Conservation (phyloP, 2,113 vertebrate species). For the human region GRCh38 chr18:5617501-5618000, state of each 20-base stretch:
- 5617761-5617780: not conserved
- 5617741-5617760: not conserved
- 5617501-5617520: too few species aligned
- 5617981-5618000: not conserved
- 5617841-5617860: not conserved
- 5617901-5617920: rapidly evolving
- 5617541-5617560: too few species aligned
- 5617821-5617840: not conserved
- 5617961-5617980: not conserved
- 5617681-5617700: constrained; percentile 6
- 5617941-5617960: not conserved
- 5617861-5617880: not conserved
- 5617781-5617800: not conserved
- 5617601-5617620: too few species aligned
- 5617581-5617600: too few species aligned
- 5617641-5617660: not conserved
- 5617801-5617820: not conserved
- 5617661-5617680: not conserved
- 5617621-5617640: not conserved
- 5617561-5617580: too few species aligned
- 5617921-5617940: not conserved
- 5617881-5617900: not conserved
- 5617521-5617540: too few species aligned
- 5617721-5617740: not conserved
- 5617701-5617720: not conserved